Percentiles rank a stretch among this genome's conserved stretches.
phyloP scores from a whole-genome alignment of 1,140 invertebrate species.

The Bombus difficillimus region DNA sequence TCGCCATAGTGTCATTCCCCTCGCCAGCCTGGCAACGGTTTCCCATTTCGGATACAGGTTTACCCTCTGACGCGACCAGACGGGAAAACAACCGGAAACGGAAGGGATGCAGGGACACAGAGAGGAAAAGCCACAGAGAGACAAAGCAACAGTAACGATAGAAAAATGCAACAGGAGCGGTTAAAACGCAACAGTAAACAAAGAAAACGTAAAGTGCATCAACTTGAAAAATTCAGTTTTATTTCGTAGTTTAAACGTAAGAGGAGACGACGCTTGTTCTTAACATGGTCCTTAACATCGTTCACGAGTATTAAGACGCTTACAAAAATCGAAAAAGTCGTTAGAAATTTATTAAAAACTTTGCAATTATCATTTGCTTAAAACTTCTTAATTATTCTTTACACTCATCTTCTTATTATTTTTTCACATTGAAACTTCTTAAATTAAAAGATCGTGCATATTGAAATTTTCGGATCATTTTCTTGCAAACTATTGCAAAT shows the following conservation, averaged over 20 bases:
- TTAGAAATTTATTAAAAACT: too few relatives aligned
- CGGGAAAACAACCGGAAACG: conserved; percentile 51
- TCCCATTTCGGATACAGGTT: conserved; percentile 59
- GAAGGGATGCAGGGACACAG: conserved; percentile 28
- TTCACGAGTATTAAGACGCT: neutral
- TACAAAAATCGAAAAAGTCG: too few relatives aligned
- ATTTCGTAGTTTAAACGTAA: neutral
- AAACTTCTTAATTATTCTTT: too few relatives aligned
- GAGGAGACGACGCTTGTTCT: neutral
- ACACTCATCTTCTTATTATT: too few relatives aligned
- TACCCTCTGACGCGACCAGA: conserved; percentile 52
- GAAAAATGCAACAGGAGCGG: neutral
- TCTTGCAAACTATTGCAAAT: too few relatives aligned
- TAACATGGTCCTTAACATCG: too few relatives aligned
- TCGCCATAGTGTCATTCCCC: conserved; percentile 3
- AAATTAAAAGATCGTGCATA: too few relatives aligned
- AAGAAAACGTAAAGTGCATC: too few relatives aligned
- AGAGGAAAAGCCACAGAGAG: neutral
- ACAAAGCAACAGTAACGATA: neutral
- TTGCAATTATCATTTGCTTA: too few relatives aligned
- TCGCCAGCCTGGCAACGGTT: conserved; percentile 44
- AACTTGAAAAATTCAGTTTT: neutral
- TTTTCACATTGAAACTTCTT: too few relatives aligned
- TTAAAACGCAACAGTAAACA: neutral
- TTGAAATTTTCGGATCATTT: too few relatives aligned